These are phyloP conservation scores for Cydia splendana DNA, from an alignment of 1,140 invertebrate species.

Conservation along the genomic window DNA sequence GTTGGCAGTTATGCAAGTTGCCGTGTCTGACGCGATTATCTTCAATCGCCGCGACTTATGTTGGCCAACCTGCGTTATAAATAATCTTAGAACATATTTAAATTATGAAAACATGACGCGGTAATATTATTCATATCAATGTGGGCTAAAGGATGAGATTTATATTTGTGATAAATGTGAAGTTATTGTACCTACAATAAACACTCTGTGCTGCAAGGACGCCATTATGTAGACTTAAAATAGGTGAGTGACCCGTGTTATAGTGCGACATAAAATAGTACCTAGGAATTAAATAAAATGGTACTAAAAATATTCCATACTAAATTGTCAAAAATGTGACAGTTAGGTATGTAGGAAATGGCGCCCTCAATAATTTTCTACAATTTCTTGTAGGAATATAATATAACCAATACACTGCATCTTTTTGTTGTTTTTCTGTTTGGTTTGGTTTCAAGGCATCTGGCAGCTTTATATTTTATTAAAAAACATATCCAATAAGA, in stretches of 20 bases:
- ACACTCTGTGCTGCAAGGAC: background rate
- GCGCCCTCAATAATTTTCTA: background rate
- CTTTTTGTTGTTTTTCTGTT: too few species aligned
- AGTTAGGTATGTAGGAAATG: too few species aligned
- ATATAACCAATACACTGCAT: too few species aligned
- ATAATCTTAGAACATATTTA: background rate
- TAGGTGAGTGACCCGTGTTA: too few species aligned
- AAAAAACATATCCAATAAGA: background rate
- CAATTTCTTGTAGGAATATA: too few species aligned
- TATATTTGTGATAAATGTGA: background rate
- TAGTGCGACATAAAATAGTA: too few species aligned
- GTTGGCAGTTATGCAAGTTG: constrained; percentile 15
- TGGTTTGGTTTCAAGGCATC: too few species aligned
- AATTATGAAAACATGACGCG: constrained; percentile 16
- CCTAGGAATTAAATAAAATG: too few species aligned
- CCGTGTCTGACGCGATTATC: constrained; percentile 13
- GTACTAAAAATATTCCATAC: too few species aligned
- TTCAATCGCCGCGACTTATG: background rate
- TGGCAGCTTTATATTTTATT: too few species aligned
- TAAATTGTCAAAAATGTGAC: too few species aligned
- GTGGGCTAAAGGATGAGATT: background rate
- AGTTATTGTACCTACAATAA: background rate
- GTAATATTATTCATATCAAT: background rate
- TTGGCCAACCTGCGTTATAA: constrained; percentile 8
- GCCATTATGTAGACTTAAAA: too few species aligned